Evolutionary conservation across 2,113 vertebrate species (phyloP), one percentile per base, ranked within the genome.

Genomic region (Pollimyrus isidori): DNA sequence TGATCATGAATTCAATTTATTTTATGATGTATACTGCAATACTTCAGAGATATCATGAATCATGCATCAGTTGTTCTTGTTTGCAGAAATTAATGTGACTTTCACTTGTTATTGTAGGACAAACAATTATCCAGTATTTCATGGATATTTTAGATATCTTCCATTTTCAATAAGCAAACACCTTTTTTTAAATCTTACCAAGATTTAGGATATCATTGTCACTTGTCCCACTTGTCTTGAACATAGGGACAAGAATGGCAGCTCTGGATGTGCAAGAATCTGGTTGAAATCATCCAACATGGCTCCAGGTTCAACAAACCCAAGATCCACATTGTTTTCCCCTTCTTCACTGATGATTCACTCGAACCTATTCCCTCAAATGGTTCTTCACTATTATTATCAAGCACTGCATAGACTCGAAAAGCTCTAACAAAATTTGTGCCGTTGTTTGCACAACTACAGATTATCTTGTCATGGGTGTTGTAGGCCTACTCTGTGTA

Each of bases 291-390:
- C 86, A 10, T 91, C 89, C 86, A 92, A 90, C 1, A 91, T 35
- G n/a, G 84, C 23, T 84, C 69, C 89, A 13, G 56, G 89, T 11
- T 90, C 90, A 87, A 90, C 88, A 88, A 90, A 90, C n/a, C 90
- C 53, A 53, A 53, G 15, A 11, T 53, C 50, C 17, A 15, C 15
- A 53, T 53, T 52, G 13, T 52, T 4, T 49, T 49, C 10, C 48
- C 48, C 10, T 49, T 49, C 10, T 49, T 49, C 48, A 49, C 48
- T 49, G 48, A 11, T 49, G 10, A 11, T 49, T 49, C 48, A 49
- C 10, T 49, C 10, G 0, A 49, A 49, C 48, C 10, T 11, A 49
- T 49, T 11, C 48, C 48, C 48, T 49, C 10, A 49, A 11, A 10
- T 49, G 9, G 48, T 49, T 49, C 48, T 49, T 49, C 9, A 0